These are phyloP conservation scores for Polylopha cassiicola DNA, from an alignment of 2,888 invertebrate species.

Conservation along the genomic window DNA sequence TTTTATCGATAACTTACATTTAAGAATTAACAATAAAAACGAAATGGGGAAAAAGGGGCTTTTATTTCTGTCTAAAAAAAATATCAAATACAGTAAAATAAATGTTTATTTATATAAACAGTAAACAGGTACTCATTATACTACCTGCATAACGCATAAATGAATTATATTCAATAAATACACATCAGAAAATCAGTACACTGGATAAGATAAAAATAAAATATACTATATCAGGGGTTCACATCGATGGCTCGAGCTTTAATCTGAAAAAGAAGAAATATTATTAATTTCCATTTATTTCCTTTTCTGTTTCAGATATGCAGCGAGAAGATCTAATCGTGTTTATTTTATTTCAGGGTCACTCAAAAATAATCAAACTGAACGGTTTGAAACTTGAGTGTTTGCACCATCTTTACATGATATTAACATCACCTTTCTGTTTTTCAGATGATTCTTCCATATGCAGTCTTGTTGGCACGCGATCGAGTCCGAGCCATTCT, in stretches of 20 bases:
- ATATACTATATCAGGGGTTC: constrained; percentile 27
- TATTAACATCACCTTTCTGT: constrained; percentile 72
- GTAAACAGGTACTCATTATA: constrained; percentile 34
- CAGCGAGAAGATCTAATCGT: constrained; percentile 63
- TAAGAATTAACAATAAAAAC: constrained; percentile 57
- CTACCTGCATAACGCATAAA: constrained; percentile 27
- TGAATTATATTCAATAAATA: constrained; percentile 22
- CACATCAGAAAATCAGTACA: constrained; percentile 11
- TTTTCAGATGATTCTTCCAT: constrained; percentile 75
- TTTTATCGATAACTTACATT: constrained; percentile 28
- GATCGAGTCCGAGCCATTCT: constrained; percentile 80
- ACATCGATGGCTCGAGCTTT: constrained; percentile 42
- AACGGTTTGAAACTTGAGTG: constrained; percentile 58
- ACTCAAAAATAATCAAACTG: constrained; percentile 46
- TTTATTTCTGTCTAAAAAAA: constrained; percentile 58
- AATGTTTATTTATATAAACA: constrained; percentile 41
- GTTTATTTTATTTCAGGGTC: constrained; percentile 54
- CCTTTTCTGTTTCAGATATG: constrained; percentile 73
- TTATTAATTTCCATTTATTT: constrained; percentile 61
- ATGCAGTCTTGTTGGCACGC: constrained; percentile 80
- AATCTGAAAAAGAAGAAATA: constrained; percentile 59
- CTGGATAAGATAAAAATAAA: constrained; percentile 9
- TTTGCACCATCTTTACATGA: constrained; percentile 47
- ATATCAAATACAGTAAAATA: constrained; percentile 35
- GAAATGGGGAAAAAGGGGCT: constrained; percentile 55